Evolutionary conservation across 2,888 invertebrate species (phyloP), one percentile per base, ranked within the genome.

Genomic region (Rhagophthalmus giganteus): DNA sequence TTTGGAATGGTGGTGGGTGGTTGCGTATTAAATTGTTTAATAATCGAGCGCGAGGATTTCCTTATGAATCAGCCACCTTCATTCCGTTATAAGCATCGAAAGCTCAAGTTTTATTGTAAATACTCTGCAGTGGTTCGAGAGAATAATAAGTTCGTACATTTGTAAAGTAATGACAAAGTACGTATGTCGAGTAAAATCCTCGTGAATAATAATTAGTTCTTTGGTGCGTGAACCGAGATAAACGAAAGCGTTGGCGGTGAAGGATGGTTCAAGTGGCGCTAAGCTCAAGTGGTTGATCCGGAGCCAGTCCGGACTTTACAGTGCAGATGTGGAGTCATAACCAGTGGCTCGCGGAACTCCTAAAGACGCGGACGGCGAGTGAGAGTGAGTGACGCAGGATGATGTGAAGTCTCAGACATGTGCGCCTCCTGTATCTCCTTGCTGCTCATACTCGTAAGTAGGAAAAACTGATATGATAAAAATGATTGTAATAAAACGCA

Each of bases 321-420:
- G 28, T 44, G 39, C 31, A 24, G 12, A 45, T 30, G 12, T 30
- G 24, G 24, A 44, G 35, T 35, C 35, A 13, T 44, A 53, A 48
- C 58, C 65, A 69, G 69, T 69, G 68, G 63, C 63, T 67, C 65
- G 68, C 65, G 67, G 63, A 65, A 63, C 59, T 64, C 61, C 64
- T 57, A 64, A 65, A 60, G 65, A 60, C 62, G 68, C 64, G 66
- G 66, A 65, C 66, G 66, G 64, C 55, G 64, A 65, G 68, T 66
- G 66, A 62, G 64, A 64, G 68, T 66, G 63, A 64, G 66, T 66
- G 68, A 61, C 55, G 62, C 65, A 66, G 66, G 64, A 69, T 65
- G 67, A 62, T 65, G 66, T 67, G 67, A 67, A 62, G 56, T 53
- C 59, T 63, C 63, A 66, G 68, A 66, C 64, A 70, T 70, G 69